Evolutionary conservation across 2,797 vertebrate genomes (phyloP), one percentile per base, ranked within the genome.

Genomic region (Buphagus erythrorhynchus): DNA sequence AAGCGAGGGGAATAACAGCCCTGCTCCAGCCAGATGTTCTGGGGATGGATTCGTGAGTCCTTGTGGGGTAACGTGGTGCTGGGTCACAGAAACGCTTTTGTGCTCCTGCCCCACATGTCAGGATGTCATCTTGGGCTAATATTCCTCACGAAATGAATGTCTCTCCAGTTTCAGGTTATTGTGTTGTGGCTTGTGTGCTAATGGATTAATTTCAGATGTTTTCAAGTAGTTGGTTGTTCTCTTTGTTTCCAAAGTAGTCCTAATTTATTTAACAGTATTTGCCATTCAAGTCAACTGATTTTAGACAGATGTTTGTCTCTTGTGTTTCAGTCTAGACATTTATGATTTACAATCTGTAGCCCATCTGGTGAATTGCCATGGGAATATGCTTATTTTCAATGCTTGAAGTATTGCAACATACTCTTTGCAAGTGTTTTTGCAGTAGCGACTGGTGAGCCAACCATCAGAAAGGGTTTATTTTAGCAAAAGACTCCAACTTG

Each of bases 191-290:
- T 91, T 96, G 74, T 93, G 78, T 81, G 84, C 86, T 93, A 91
- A 95, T 89, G 76, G 88, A 94, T 96, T 97, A 16, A 94, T 90
- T 93, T 95, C 94, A 97, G 89, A 88, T 92, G 96, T 95, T 88
- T 92, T 93, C 61, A 88, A 38, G 36, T 86, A 68, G 72, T 85
- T 91, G 94, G 74, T 79, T 84, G 42, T 85, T 87, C 67, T 62
- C 19, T 97, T 95, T 96, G 80, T 95, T 96, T 95, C 94, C 77
- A 86, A 61, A 59, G 57, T 88, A 78, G 28, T 85, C 61, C 86
- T 96, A 72, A 96, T 96, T 97, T 95, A 95, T 97, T 97, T 93
- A 91, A 76, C 96, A 95, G 95, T 93, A 95, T 96, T 96, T 87
- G 83, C 93, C 89, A 77, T 95, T 96, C 88, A 97, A 67, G 76